These are phyloP conservation scores for Dasypolia templi DNA, from an alignment of 2,888 invertebrate genomes.

Conservation along the genomic window DNA sequence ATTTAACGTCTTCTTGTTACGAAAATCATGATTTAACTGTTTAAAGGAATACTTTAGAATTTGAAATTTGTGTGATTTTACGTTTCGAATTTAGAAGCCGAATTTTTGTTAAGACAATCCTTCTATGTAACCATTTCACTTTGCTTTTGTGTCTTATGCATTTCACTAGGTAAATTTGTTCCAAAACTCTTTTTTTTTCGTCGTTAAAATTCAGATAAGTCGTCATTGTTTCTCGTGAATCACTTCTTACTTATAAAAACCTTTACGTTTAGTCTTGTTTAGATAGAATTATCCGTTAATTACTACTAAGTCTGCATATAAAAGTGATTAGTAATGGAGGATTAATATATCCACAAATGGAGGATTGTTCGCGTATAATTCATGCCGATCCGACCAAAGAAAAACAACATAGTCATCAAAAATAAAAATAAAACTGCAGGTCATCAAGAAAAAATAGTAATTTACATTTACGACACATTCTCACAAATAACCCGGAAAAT, in stretches of 20 bases:
- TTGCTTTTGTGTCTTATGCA: neutral
- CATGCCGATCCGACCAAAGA: neutral
- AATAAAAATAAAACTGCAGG: conserved; percentile 14
- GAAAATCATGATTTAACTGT: conserved; percentile 45
- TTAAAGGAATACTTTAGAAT: conserved; percentile 21
- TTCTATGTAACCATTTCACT: no score
- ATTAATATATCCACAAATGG: neutral
- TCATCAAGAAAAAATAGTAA: neutral
- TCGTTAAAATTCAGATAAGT: conserved; percentile 5
- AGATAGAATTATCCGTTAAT: neutral
- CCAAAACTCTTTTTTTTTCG: neutral
- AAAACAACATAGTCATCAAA: conserved; percentile 1
- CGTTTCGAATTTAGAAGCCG: no score
- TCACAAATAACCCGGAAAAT: conserved; percentile 43
- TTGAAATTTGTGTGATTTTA: no score
- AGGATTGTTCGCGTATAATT: neutral
- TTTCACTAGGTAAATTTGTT: neutral
- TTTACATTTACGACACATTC: neutral
- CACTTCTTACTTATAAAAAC: neutral
- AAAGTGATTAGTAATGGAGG: no score
- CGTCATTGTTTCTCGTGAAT: conserved; percentile 4
- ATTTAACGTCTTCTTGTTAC: conserved; percentile 53
- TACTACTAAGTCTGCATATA: neutral
- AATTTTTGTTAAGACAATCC: no score
- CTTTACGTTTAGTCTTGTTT: neutral